These are phyloP conservation scores for Atta texana DNA, from an alignment of 1,140 invertebrate genomes.

Conservation along the genomic window DNA sequence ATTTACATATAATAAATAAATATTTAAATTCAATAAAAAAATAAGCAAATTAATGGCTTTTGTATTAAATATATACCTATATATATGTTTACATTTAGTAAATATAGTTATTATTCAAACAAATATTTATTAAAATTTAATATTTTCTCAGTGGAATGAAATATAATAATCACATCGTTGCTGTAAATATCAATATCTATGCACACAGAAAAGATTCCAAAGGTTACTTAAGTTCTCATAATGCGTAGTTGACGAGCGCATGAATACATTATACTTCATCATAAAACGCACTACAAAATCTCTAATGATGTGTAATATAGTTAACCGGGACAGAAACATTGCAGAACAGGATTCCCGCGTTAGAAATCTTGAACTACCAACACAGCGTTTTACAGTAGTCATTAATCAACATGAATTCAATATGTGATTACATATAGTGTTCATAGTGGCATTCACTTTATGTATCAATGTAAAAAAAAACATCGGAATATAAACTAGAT, in stretches of 20 bases:
- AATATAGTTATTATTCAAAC: too few relatives aligned
- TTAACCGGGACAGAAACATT: conserved; percentile 33
- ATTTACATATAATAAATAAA: too few relatives aligned
- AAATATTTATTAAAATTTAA: too few relatives aligned
- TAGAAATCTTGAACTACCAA: conserved; percentile 31
- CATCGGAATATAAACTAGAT: conserved; percentile 6
- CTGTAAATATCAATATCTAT: background rate
- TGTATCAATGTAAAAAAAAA: background rate
- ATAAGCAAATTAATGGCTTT: too few relatives aligned
- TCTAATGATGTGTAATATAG: conserved; percentile 23
- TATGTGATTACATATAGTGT: background rate
- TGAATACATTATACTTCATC: conserved; percentile 23
- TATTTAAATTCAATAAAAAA: too few relatives aligned
- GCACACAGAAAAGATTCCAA: background rate
- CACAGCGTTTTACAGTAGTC: background rate
- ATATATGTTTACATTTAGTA: too few relatives aligned
- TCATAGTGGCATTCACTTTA: conserved; percentile 11
- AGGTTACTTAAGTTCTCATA: conserved; percentile 1
- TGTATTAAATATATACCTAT: too few relatives aligned
- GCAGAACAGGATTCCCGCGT: background rate
- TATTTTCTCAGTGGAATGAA: background rate
- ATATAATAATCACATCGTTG: background rate
- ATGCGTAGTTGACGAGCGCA: conserved; percentile 2
- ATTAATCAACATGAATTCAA: conserved; percentile 20
- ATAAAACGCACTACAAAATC: conserved; percentile 17